phyloP scores from a whole-genome alignment of 2,113 vertebrate species.

The Plecturocebus donacophilus region DNA sequence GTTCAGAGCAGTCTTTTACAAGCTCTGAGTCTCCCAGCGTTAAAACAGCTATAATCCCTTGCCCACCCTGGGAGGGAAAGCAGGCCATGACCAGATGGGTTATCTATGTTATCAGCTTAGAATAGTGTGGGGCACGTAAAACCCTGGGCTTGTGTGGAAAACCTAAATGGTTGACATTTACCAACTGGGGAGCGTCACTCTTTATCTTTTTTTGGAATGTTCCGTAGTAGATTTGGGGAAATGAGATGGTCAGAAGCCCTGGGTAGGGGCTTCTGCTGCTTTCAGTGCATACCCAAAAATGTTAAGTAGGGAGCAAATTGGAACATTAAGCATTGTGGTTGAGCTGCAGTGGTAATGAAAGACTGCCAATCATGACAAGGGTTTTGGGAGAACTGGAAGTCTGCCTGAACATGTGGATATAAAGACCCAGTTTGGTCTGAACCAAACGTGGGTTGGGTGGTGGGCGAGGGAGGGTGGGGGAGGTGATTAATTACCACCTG shows the following conservation, averaged over 20 bases:
- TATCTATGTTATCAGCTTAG: conserved; percentile 64
- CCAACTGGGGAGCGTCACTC: background rate
- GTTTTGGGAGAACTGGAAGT: background rate
- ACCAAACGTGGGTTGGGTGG: background rate
- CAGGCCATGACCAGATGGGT: conserved; percentile 46
- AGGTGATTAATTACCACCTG: conserved; percentile 13
- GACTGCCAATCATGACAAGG: background rate
- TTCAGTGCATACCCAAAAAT: background rate
- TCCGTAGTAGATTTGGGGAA: background rate
- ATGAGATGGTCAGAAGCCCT: background rate
- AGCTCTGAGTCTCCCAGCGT: conserved; percentile 33
- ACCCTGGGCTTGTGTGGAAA: background rate
- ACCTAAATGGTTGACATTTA: conserved; percentile 58
- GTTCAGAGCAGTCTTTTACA: conserved; percentile 61
- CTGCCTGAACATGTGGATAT: background rate
- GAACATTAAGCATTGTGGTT: background rate
- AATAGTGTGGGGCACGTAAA: conserved; percentile 22
- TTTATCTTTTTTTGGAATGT: conserved; percentile 43
- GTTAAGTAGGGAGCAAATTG: background rate
- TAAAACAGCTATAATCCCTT: conserved; percentile 66
- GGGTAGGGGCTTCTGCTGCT: background rate
- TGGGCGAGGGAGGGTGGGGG: background rate
- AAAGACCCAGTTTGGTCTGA: background rate
- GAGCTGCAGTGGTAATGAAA: background rate
- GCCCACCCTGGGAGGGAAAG: conserved; percentile 61